Evolutionary conservation across 2,888 invertebrate genomes (phyloP), one percentile per base, ranked within the genome.

Genomic region (Cheilosia impressa): DNA sequence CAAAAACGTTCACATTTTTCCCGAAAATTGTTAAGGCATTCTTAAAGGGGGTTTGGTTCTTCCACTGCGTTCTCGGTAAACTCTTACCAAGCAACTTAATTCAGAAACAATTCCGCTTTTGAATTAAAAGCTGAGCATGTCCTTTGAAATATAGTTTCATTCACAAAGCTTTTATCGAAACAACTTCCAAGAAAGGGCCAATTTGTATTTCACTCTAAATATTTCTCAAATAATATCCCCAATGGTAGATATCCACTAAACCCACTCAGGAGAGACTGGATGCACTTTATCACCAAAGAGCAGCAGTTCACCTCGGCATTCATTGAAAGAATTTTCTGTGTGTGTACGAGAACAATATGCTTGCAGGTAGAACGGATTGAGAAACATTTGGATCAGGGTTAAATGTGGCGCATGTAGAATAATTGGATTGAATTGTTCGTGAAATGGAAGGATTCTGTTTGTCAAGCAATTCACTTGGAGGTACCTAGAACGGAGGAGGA

Each of bases 391-490:
- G 78, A 71, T 82, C 82, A 78, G 78, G 82, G 82, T 82, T 72
- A 78, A 72, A 82, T 55, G 60, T 62, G 71, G 62, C 71, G 38
- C 72, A 78, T 82, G 72, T 55, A 62, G 43, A 57, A 78, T 82
- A 82, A 72, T 82, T 82, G 78, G 60, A 82, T 82, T 78, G 66
- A 72, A 71, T 78, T 72, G 66, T 66, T 78, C 47, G 65, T 72
- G 55, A 55, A 72, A 72, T 57, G 68, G 53, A 45, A 60, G 60
- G 57, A 71, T 58, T 47, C 10, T 41, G 57, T 53, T 52, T 45
- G 68, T 34, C 58, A 81, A 73, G 55, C 65, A 76, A 77, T 76
- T 76, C 58, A 58, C 22, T 55, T 24, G 75, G 53, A 75, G 75
- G 53, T 63, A 24, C 55, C 63, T 69, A 34, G 50, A 58, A 63